These are phyloP conservation scores for Selene dorsalis DNA, from an alignment of 2,797 vertebrate genomes.

Conservation along the genomic window DNA sequence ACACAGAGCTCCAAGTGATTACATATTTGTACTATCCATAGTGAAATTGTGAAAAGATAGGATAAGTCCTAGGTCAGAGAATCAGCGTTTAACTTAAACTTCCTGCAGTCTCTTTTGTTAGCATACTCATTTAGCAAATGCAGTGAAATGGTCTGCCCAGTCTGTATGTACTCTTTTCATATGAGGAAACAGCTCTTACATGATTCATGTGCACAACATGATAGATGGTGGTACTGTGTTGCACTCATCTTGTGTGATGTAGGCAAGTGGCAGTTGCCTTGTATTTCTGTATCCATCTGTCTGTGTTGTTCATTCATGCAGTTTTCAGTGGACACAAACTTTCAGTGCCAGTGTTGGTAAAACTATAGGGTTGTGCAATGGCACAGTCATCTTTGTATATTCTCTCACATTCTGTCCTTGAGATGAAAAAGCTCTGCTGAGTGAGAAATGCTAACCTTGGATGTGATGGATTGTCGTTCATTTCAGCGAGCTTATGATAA, in stretches of 20 bases:
- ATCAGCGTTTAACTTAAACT: neutral
- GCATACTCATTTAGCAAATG: neutral
- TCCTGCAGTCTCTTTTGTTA: neutral
- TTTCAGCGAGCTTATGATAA: conserved; percentile 54
- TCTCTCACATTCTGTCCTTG: conserved; percentile 20
- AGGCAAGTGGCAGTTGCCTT: neutral
- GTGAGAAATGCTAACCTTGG: conserved; percentile 46
- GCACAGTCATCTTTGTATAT: neutral
- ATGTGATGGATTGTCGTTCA: conserved; percentile 53
- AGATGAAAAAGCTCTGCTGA: conserved; percentile 29
- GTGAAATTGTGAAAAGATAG: conserved; percentile 7
- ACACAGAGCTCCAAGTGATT: conserved; percentile 1
- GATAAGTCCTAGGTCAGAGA: conserved; percentile 11
- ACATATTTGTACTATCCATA: neutral
- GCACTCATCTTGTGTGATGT: neutral
- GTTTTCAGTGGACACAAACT: neutral
- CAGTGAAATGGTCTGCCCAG: neutral
- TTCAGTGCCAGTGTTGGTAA: neutral
- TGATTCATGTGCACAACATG: neutral
- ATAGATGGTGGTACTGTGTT: neutral
- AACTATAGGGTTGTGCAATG: conserved; percentile 3
- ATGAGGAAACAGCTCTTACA: neutral
- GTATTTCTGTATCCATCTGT: neutral
- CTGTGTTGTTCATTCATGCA: neutral
- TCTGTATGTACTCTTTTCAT: conserved; percentile 4